These are phyloP conservation scores for Drosophila fungiperda DNA, from an alignment of 2,888 invertebrate species.

Conservation along the genomic window DNA sequence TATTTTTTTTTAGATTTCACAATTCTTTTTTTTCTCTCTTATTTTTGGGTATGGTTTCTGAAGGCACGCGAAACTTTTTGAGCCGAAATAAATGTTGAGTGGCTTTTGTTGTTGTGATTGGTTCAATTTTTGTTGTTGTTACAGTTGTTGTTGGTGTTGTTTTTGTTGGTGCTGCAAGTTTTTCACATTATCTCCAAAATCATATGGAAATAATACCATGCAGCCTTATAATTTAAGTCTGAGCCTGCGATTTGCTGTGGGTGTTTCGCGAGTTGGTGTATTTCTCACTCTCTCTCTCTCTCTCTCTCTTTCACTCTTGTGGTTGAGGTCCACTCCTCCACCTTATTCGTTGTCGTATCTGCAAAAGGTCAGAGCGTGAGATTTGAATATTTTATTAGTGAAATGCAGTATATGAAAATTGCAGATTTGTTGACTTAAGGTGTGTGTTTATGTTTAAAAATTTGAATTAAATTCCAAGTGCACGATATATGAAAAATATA, in stretches of 20 bases:
- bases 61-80: conserved; percentile 63
- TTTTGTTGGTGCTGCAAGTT: conserved; percentile 59
- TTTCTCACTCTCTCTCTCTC: not conserved
- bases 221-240: conserved; percentile 43
- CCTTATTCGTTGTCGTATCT: conserved; percentile 62
- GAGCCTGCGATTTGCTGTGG: conserved; percentile 35
- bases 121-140: conserved; percentile 11
- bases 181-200: conserved; percentile 77
- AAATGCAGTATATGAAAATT: conserved; percentile 10
- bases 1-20: conserved; percentile 52
- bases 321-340: conserved; percentile 19
- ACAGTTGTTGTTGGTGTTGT: conserved; percentile 43
- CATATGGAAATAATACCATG: conserved; percentile 67
- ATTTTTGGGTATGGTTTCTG: conserved; percentile 4
- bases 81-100: conserved; percentile 37
- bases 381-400: conserved; percentile 42
- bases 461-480: not conserved
- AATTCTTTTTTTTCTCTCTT: conserved; percentile 45
- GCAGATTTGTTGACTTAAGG: conserved; percentile 9
- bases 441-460: conserved; percentile 18
- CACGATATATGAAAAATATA: not conserved
- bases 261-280: conserved; percentile 34
- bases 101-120: conserved; percentile 18
- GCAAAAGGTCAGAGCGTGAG: conserved; percentile 78
- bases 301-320: conserved; percentile 4